Conservation (phyloP, 2,797 vertebrate genomes). For the Xiphorhynchus erythropygius region DNA sequence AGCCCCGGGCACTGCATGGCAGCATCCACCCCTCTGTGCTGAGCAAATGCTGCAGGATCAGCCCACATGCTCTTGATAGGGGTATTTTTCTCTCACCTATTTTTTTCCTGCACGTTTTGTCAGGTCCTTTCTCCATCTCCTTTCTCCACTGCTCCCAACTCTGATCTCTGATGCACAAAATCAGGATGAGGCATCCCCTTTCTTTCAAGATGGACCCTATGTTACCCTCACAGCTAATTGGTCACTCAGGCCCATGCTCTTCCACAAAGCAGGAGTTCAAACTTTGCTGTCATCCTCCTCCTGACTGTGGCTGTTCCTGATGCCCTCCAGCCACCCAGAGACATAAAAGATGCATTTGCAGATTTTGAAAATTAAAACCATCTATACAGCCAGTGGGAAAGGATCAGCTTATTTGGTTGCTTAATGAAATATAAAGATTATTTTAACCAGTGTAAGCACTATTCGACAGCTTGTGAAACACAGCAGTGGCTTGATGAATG, state of each 20-base stretch:
- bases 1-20: rapidly evolving
- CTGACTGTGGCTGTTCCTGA: slow-evolving; percentile 55
- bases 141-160: background rate
- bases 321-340: slow-evolving; percentile 72
- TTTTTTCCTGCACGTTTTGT: background rate
- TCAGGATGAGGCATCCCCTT: background rate
- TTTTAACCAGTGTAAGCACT: slow-evolving; percentile 88
- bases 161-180: background rate
- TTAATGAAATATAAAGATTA: slow-evolving; percentile 90
- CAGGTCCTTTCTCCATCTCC: background rate
- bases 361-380: slow-evolving; percentile 84
- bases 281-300: slow-evolving; percentile 71
- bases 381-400: slow-evolving; percentile 82
- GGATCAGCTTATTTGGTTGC: slow-evolving; percentile 84
- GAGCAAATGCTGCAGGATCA: background rate
- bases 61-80: rapidly evolving
- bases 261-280: slow-evolving; percentile 64
- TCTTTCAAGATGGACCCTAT: background rate
- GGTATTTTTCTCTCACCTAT: background rate
- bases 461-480: slow-evolving; percentile 86
- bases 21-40: background rate
- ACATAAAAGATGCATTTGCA: slow-evolving; percentile 85
- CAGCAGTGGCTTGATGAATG: slow-evolving; percentile 79
- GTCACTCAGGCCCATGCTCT: slow-evolving; percentile 6
- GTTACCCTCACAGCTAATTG: background rate